These are phyloP conservation scores for Piscicola geometra DNA, from an alignment of 2,888 invertebrate species.

Conservation along the genomic window DNA sequence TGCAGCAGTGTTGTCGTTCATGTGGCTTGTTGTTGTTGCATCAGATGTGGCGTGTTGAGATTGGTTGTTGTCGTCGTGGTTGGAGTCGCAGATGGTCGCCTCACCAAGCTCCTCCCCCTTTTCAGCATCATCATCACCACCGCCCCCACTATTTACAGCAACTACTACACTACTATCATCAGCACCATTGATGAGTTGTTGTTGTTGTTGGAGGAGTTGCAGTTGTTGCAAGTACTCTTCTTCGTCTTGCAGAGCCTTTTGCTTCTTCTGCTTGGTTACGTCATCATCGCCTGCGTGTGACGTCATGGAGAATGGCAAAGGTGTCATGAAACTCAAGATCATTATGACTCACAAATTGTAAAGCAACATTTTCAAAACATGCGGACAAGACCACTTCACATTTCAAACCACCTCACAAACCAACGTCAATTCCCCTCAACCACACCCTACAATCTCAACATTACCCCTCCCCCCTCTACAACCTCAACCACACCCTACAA, in stretches of 20 bases:
- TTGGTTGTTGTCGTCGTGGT: not conserved
- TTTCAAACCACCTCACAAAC: too few species aligned
- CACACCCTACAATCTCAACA: too few species aligned
- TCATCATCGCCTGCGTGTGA: not conserved
- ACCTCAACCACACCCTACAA: too few species aligned
- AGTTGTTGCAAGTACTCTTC: not conserved
- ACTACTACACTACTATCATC: not conserved
- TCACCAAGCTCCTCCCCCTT: not conserved
- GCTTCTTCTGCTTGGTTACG: conserved; percentile 6
- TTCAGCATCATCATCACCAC: not conserved
- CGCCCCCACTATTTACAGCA: not conserved
- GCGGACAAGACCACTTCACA: too few species aligned
- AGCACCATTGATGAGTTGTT: not conserved
- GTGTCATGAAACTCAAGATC: too few species aligned
- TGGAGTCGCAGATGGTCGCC: not conserved
- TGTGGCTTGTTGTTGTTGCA: not conserved
- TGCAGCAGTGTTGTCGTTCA: not conserved
- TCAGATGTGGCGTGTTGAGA: too few species aligned
- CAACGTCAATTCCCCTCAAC: too few species aligned
- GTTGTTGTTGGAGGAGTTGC: conserved; percentile 2
- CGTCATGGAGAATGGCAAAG: too few species aligned
- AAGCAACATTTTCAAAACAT: too few species aligned
- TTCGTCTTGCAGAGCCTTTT: not conserved
- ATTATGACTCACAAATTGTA: too few species aligned
- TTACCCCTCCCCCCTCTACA: too few species aligned